Conservation (phyloP, 2,797 vertebrate species). For the Ptychobarbus kaznakovi region DNA sequence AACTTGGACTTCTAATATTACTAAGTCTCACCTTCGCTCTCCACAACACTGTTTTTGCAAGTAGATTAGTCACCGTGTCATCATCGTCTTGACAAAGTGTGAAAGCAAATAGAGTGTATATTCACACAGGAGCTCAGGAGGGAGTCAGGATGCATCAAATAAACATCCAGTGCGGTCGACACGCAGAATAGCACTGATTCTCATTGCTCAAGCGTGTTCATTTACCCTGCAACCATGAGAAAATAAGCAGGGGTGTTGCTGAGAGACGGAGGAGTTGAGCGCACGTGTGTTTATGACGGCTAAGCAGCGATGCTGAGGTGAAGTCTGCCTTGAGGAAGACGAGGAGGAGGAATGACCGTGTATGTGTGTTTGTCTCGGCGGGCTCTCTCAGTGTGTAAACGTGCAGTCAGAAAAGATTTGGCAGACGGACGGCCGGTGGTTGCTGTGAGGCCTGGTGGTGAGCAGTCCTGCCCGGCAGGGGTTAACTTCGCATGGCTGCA, state of each 20-base stretch:
- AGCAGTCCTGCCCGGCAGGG: conserved; percentile 81
- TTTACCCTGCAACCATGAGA: conserved; percentile 54
- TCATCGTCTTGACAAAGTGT: conserved; percentile 54
- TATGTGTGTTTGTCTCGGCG: conserved; percentile 44
- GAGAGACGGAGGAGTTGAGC: conserved; percentile 24
- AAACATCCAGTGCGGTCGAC: conserved; percentile 27
- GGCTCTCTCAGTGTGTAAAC: conserved; percentile 79
- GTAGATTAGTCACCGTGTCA: conserved; percentile 38
- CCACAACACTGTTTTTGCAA: conserved; percentile 38
- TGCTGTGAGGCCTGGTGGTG: conserved; percentile 54
- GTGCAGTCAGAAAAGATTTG: conserved; percentile 84
- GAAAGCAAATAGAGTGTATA: conserved; percentile 45
- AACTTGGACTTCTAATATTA: conserved; percentile 26
- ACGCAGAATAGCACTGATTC: conserved; percentile 41
- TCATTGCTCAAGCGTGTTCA: conserved; percentile 51
- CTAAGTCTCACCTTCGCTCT: conserved; percentile 14
- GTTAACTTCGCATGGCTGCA: conserved; percentile 90
- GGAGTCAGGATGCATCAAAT: conserved; percentile 36
- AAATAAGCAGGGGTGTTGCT: conserved; percentile 50
- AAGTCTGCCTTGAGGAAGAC: conserved; percentile 56
- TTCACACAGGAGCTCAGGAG: conserved; percentile 45
- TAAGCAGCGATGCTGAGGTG: conserved; percentile 41
- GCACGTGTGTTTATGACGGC: conserved; percentile 24
- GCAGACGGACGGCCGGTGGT: conserved; percentile 69
- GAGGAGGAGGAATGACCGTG: conserved; percentile 29